Evolutionary conservation across 1,140 invertebrate species (phyloP).

Genomic region (Heliconius eleuchia): DNA sequence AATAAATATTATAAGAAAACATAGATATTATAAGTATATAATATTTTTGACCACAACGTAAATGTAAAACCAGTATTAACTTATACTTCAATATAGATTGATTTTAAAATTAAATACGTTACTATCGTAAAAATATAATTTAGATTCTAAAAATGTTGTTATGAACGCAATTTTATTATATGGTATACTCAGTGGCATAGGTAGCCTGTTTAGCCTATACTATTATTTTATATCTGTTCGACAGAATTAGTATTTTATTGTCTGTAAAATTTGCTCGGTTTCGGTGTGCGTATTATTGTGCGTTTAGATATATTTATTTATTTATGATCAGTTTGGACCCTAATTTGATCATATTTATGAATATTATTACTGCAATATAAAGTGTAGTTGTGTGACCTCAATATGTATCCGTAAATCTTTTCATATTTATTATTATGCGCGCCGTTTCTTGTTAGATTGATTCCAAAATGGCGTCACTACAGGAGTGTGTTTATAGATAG

Average conservation of each 20-base stretch:
- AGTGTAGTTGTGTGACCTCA: neutral
- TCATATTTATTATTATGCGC: slow-evolving; percentile 11
- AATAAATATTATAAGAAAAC: no score
- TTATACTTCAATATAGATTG: no score
- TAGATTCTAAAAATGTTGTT: neutral
- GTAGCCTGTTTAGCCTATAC: neutral
- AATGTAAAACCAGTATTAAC: no score
- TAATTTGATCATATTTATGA: neutral
- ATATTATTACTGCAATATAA: neutral
- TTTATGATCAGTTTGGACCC: slow-evolving; percentile 5
- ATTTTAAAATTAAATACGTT: no score
- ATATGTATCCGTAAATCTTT: neutral
- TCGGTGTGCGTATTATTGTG: slow-evolving; percentile 38
- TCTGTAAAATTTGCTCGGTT: slow-evolving; percentile 26
- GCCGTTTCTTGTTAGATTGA: slow-evolving; percentile 39
- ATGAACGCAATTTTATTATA: no score
- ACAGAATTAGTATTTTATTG: neutral
- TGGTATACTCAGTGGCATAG: neutral
- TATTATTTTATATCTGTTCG: slow-evolving; percentile 14
- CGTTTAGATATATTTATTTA: slow-evolving; percentile 20
- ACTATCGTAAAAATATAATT: no score
- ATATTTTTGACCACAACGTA: no score
- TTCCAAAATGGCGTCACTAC: slow-evolving; percentile 72
- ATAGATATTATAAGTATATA: no score
- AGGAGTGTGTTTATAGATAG: slow-evolving; percentile 71